A percentile compares a stretch with the other conserved stretches of the same genome.
These are phyloP conservation scores for Agonopterix heracliana DNA, from an alignment of 2,888 invertebrate species.

Conservation along the genomic window DNA sequence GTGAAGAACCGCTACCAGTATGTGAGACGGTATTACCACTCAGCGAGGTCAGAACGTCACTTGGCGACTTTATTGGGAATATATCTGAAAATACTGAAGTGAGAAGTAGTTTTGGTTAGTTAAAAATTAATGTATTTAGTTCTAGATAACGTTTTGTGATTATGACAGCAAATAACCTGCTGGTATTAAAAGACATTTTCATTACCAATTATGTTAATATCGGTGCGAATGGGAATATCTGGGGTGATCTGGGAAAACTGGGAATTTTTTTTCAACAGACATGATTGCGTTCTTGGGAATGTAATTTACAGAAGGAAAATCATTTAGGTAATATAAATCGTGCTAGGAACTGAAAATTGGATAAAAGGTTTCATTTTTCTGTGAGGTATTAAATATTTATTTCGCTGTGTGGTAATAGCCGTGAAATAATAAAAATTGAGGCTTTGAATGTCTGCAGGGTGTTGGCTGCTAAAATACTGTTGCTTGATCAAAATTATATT, in stretches of 20 bases:
- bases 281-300: too few species aligned
- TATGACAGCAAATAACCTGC: too few species aligned
- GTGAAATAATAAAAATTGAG: conserved; percentile 33
- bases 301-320: too few species aligned
- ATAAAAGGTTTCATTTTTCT: too few species aligned
- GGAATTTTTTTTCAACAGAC: too few species aligned
- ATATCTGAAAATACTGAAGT: not conserved
- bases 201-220: not conserved
- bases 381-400: too few species aligned
- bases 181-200: too few species aligned
- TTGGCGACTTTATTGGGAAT: not conserved
- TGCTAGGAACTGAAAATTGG: too few species aligned
- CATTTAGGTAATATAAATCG: too few species aligned
- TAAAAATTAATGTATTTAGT: not conserved
- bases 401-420: conserved; percentile 63
- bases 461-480: conserved; percentile 61
- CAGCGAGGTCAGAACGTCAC: conserved; percentile 44
- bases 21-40: conserved; percentile 57
- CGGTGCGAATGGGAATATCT: too few species aligned
- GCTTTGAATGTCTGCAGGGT: conserved; percentile 75
- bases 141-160: not conserved
- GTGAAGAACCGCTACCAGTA: conserved; percentile 72
- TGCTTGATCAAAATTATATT: conserved; percentile 24
- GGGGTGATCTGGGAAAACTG: too few species aligned
- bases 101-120: not conserved